phyloP scores from a whole-genome alignment of 35 echinoderm and acorn worm species.

The Hemicentrotus pulcherrimus region DNA sequence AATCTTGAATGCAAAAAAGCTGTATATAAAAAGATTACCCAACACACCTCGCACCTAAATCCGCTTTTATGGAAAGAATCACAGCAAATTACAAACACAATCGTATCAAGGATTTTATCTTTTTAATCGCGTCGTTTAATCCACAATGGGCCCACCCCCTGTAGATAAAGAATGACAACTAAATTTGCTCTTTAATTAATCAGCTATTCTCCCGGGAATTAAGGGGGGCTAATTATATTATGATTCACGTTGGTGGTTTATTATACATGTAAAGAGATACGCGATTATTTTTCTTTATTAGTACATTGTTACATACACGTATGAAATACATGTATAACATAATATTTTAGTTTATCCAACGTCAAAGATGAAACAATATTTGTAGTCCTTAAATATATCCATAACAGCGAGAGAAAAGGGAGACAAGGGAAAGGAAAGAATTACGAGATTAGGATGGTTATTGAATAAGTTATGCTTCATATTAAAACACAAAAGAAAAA shows the following conservation, averaged over 20 bases:
- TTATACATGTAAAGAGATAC: no score
- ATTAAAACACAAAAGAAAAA: no score
- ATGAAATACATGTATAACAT: no score
- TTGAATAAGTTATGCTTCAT: no score
- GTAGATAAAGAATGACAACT: constrained; percentile 5
- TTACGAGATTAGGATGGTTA: no score
- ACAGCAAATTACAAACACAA: constrained; percentile 25
- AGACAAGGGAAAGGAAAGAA: no score
- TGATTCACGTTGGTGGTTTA: background rate
- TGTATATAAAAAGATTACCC: background rate
- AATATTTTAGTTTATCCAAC: no score
- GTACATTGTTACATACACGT: no score
- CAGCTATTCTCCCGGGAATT: background rate
- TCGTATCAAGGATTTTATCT: background rate
- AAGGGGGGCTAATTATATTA: background rate
- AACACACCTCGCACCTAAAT: background rate
- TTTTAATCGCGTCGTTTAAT: background rate
- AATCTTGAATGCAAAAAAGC: background rate
- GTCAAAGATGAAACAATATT: no score
- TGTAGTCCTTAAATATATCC: no score
- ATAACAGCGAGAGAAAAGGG: no score
- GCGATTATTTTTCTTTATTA: no score
- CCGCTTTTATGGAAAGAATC: background rate
- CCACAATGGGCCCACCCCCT: constrained; percentile 6
- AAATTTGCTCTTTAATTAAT: background rate